Conservation (phyloP, 2,797 vertebrate genomes). For the Acanthiza pusilla region DNA sequence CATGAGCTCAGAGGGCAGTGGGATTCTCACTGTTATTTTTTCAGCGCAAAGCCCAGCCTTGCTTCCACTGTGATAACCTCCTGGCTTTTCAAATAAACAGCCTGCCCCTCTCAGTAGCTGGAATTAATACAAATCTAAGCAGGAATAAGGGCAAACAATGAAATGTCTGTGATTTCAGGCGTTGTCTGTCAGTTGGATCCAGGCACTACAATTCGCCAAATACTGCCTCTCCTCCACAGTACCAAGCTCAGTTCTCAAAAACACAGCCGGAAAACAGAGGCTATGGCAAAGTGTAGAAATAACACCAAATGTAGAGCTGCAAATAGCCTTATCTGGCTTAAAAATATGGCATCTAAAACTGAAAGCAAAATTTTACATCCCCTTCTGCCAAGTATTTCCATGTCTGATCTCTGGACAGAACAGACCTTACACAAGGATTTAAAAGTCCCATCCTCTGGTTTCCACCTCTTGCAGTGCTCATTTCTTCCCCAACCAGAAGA, state of each 20-base stretch:
- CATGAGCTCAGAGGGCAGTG: accelerated
- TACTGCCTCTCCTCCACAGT: neutral
- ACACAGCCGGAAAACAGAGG: neutral
- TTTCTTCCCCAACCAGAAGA: neutral
- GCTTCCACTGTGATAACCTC: neutral
- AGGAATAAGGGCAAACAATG: neutral
- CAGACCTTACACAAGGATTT: neutral
- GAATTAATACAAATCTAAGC: neutral
- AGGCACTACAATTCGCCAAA: neutral
- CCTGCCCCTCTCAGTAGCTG: neutral
- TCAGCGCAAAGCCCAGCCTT: neutral
- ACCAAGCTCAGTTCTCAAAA: neutral
- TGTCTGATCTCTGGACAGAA: neutral
- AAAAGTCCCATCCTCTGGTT: neutral
- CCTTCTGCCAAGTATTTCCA: neutral
- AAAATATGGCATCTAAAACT: neutral
- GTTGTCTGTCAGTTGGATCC: neutral
- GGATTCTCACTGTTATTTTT: neutral
- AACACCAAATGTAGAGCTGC: neutral
- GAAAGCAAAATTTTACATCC: neutral
- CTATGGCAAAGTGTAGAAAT: neutral
- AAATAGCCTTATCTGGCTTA: neutral
- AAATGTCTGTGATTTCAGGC: neutral
- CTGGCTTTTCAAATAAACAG: neutral
- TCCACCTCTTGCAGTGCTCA: neutral